These are phyloP conservation scores for Neodontobutis hainanensis DNA, from an alignment of 2,113 vertebrate species.

Conservation along the genomic window DNA sequence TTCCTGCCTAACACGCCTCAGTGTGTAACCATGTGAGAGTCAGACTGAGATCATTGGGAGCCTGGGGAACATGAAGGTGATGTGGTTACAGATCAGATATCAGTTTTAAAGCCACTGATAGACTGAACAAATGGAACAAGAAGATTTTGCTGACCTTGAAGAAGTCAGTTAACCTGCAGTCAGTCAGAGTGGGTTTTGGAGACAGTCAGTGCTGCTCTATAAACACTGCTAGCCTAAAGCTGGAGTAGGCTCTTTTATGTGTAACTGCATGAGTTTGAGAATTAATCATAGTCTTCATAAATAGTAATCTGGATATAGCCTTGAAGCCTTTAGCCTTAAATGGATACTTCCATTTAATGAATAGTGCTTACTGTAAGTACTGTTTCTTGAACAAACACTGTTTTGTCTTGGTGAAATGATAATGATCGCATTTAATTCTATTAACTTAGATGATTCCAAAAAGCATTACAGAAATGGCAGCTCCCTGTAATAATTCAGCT, in stretches of 20 bases:
- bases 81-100: slow-evolving; percentile 8
- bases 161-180: slow-evolving; percentile 20
- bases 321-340: no score
- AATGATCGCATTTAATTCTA: no score
- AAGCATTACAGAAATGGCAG: no score
- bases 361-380: no score
- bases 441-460: no score
- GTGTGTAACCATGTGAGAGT: neutral
- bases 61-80: neutral
- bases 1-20: neutral
- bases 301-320: no score
- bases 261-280: neutral
- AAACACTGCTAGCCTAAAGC: neutral
- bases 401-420: no score
- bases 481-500: no score
- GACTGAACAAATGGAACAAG: slow-evolving; percentile 19
- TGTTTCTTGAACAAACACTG: no score
- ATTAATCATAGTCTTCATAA: no score
- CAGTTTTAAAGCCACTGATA: neutral
- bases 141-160: neutral
- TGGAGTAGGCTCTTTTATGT: neutral
- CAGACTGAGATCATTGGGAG: neutral
- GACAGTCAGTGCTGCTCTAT: neutral
- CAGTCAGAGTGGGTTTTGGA: neutral
- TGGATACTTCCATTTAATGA: no score